Conservation (phyloP, 64 coral and sea anemone genomes). For the Acropora tenuis region DNA sequence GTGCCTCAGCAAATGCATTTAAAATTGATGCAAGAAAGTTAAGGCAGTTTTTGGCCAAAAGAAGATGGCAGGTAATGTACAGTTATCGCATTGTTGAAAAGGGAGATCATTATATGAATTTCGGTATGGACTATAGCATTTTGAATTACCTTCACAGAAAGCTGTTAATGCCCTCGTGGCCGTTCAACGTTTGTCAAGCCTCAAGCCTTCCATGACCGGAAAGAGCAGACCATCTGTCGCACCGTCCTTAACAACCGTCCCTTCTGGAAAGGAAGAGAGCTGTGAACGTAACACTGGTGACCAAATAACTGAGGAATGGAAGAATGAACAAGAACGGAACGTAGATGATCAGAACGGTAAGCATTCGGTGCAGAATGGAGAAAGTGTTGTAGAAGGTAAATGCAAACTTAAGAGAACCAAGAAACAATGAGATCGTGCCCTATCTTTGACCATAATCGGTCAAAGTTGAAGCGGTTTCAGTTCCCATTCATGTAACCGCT, state of each 20-base stretch:
- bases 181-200: conserved; percentile 69
- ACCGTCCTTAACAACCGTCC: conserved; percentile 56
- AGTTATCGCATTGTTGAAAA: no score
- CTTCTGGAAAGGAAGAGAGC: conserved; percentile 38
- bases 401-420: no score
- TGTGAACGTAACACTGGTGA: conserved; percentile 33
- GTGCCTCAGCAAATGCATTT: conserved; percentile 58
- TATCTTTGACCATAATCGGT: no score
- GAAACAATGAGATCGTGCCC: no score
- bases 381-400: background rate
- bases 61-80: conserved; percentile 94
- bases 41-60: conserved; percentile 91
- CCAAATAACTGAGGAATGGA: background rate
- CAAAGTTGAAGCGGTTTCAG: no score
- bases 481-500: no score
- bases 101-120: background rate
- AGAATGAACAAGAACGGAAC: background rate
- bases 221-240: conserved; percentile 56
- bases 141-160: conserved; percentile 42
- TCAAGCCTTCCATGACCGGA: conserved; percentile 53
- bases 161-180: conserved; percentile 89
- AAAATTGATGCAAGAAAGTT: conserved; percentile 95
- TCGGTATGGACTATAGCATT: background rate
- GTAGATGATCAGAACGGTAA: background rate
- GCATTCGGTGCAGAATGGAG: background rate